Evolutionary conservation across 2,113 vertebrate genomes (phyloP).

Genomic region (Sisor rabdophorus): DNA sequence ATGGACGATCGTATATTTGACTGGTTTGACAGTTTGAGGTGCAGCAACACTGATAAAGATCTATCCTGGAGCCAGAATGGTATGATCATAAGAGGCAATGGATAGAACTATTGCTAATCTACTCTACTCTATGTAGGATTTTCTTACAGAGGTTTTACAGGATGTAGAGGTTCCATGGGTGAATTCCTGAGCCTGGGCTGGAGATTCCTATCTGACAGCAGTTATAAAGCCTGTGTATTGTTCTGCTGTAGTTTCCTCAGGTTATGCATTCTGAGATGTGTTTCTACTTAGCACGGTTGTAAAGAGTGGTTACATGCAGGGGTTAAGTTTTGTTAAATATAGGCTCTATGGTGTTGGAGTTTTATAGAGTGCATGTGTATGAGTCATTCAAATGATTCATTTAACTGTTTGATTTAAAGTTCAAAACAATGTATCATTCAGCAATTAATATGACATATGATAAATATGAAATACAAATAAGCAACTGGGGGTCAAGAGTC

Average conservation of each 20-base stretch:
- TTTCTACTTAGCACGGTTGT: background rate
- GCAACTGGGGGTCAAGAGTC: too few relatives aligned
- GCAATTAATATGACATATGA: too few relatives aligned
- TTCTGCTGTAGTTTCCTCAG: background rate
- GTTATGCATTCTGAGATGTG: background rate
- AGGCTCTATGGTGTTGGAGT: too few relatives aligned
- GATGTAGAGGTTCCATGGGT: background rate
- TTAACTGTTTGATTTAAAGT: too few relatives aligned
- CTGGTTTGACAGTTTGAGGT: slow-evolving; percentile 5
- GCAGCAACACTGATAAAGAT: slow-evolving; percentile 17
- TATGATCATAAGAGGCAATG: background rate
- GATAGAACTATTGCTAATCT: background rate
- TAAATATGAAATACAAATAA: too few relatives aligned
- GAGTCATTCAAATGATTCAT: too few relatives aligned
- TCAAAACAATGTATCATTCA: too few relatives aligned
- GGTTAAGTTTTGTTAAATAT: too few relatives aligned
- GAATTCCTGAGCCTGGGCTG: background rate
- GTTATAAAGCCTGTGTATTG: background rate
- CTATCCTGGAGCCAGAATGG: background rate
- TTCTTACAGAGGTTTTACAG: background rate
- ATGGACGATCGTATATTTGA: slow-evolving; percentile 16
- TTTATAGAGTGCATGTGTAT: too few relatives aligned
- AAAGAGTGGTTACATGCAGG: background rate
- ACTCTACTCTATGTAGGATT: background rate
- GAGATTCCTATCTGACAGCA: background rate